Evolutionary conservation across 2,797 vertebrate genomes (phyloP).

Genomic region (Acanthurus leucopareius): DNA sequence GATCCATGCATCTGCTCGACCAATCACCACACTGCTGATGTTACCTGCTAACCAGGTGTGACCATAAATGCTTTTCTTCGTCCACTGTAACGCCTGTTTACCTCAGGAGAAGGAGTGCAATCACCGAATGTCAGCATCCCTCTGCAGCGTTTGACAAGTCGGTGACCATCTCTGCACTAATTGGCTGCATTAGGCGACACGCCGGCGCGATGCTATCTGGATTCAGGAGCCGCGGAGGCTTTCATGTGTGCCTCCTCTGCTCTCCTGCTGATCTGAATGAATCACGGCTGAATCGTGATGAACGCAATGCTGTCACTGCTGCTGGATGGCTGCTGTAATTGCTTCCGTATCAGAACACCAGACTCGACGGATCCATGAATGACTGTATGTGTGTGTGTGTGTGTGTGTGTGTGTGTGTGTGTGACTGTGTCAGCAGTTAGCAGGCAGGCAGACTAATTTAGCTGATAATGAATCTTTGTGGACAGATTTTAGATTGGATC

Average conservation of each 20-base stretch:
- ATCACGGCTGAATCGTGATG: conserved; percentile 8
- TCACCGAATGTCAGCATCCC: background rate
- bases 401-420: background rate
- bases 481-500: conserved; percentile 21
- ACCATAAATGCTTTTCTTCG: too few relatives aligned
- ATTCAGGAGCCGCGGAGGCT: background rate
- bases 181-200: conserved; percentile 6
- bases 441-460: conserved; percentile 23
- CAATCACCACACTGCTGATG: background rate
- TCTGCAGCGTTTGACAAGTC: conserved; percentile 1
- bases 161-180: background rate
- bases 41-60: conserved; percentile 3
- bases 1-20: conserved; percentile 1
- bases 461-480: conserved; percentile 25
- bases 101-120: background rate
- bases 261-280: conserved; percentile 11
- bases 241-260: background rate
- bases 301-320: conserved; percentile 1
- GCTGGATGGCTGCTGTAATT: conserved; percentile 13
- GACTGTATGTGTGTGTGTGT: background rate
- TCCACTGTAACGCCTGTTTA: background rate
- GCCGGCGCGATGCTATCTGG: background rate
- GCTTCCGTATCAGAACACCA: conserved; percentile 6
- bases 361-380: background rate
- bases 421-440: conserved; percentile 19